phyloP scores from a whole-genome alignment of 2,888 invertebrate species.

The Hydroisotoma schaefferi region DNA sequence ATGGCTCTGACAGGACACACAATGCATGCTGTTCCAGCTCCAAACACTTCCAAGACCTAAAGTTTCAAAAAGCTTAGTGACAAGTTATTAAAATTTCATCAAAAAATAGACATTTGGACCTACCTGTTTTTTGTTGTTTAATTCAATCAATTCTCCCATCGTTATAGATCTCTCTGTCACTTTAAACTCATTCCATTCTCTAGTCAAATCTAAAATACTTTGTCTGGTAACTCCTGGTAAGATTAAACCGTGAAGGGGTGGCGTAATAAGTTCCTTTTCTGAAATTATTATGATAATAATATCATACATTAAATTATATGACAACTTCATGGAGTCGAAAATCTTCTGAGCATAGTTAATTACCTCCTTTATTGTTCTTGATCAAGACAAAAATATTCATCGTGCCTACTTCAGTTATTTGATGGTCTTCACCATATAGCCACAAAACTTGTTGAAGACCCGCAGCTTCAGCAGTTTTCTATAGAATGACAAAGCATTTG shows the following conservation, averaged over 20 bases:
- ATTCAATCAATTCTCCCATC: slow-evolving; percentile 74
- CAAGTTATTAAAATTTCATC: neutral
- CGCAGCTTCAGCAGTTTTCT: slow-evolving; percentile 67
- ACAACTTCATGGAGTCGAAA: neutral
- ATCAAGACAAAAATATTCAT: slow-evolving; percentile 95
- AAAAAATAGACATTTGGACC: slow-evolving; percentile 52
- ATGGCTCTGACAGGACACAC: slow-evolving; percentile 88
- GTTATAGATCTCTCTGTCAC: slow-evolving; percentile 76
- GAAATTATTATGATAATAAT: slow-evolving; percentile 49
- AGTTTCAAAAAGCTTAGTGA: slow-evolving; percentile 8
- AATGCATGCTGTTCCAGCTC: slow-evolving; percentile 95
- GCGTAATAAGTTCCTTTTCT: slow-evolving; percentile 89
- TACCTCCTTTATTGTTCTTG: slow-evolving; percentile 85
- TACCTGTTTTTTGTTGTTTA: slow-evolving; percentile 77
- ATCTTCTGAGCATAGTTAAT: slow-evolving; percentile 40
- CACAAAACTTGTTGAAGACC: slow-evolving; percentile 94
- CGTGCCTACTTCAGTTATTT: slow-evolving; percentile 94
- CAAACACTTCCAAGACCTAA: slow-evolving; percentile 92
- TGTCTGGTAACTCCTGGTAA: slow-evolving; percentile 90
- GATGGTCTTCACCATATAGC: slow-evolving; percentile 89
- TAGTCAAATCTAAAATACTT: slow-evolving; percentile 75
- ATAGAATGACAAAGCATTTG: slow-evolving; percentile 36
- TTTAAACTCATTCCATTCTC: slow-evolving; percentile 80
- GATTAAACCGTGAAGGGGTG: slow-evolving; percentile 89
- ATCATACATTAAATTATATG: neutral